phyloP scores from a whole-genome alignment of 1,140 invertebrate species.

The Xylocopa sonorina region DNA sequence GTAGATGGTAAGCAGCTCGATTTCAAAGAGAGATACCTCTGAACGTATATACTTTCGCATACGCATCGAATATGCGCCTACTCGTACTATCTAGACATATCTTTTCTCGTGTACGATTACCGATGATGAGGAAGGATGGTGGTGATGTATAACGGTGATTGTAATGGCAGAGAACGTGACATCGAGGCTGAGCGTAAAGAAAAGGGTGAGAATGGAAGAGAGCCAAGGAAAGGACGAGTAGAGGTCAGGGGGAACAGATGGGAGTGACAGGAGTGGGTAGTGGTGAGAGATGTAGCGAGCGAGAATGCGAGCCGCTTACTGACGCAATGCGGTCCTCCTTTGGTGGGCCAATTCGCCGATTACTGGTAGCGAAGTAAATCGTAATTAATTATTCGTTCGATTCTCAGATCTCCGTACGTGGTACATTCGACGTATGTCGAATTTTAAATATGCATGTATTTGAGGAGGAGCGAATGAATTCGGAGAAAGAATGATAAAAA shows the following conservation, averaged over 20 bases:
- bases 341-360: slow-evolving; percentile 36
- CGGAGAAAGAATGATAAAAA: no score
- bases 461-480: no score
- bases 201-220: neutral
- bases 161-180: slow-evolving; percentile 10
- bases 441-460: no score
- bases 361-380: no score
- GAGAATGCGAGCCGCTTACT: slow-evolving; percentile 29
- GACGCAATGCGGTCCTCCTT: slow-evolving; percentile 62
- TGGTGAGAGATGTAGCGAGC: neutral
- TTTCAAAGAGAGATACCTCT: no score
- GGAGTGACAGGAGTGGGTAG: neutral
- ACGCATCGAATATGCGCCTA: no score
- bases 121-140: neutral
- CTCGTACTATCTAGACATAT: no score
- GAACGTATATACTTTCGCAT: no score
- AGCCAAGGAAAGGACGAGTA: neutral
- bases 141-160: neutral
- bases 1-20: no score
- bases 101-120: no score
- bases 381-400: slow-evolving; percentile 61
- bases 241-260: slow-evolving; percentile 33
- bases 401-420: no score
- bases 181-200: neutral
- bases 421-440: no score